These are phyloP conservation scores for Rhyacophila brunnea DNA, from an alignment of 1,140 invertebrate species.

Conservation along the genomic window DNA sequence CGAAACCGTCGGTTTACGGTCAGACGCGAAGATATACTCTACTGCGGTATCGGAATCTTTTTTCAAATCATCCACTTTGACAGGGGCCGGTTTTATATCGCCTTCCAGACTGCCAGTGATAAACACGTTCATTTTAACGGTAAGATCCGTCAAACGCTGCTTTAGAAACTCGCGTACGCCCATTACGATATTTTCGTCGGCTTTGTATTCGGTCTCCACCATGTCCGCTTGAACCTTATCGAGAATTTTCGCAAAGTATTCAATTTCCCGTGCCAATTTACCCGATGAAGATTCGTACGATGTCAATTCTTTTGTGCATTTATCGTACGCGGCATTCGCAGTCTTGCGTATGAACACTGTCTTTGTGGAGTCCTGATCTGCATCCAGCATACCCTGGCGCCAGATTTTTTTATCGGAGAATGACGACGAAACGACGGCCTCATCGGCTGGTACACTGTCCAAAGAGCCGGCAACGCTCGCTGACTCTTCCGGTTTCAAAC, in stretches of 20 bases:
- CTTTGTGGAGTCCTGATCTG: no score
- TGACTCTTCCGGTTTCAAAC: no score
- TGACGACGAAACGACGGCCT: no score
- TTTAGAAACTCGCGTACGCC: conserved; percentile 1
- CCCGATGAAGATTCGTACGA: conserved; percentile 11
- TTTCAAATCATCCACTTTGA: no score
- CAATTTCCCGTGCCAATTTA: conserved; percentile 19
- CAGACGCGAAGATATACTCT: background rate
- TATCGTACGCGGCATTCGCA: no score
- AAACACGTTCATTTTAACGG: conserved; percentile 7
- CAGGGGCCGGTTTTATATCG: conserved; percentile 12
- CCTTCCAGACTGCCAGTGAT: conserved; percentile 8
- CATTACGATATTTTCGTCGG: conserved; percentile 10
- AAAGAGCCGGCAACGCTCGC: no score
- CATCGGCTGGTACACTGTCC: no score
- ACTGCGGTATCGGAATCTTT: background rate
- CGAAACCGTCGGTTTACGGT: background rate
- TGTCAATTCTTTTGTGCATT: background rate
- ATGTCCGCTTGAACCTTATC: conserved; percentile 18
- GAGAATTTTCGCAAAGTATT: conserved; percentile 25
- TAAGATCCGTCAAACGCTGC: no score
- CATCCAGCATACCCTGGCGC: no score
- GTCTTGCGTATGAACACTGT: no score
- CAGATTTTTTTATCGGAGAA: no score
- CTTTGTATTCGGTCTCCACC: conserved; percentile 12